Evolutionary conservation across 2,888 invertebrate genomes (phyloP), one percentile per base, ranked within the genome.

Genomic region (Tuberolachnus salignus): DNA sequence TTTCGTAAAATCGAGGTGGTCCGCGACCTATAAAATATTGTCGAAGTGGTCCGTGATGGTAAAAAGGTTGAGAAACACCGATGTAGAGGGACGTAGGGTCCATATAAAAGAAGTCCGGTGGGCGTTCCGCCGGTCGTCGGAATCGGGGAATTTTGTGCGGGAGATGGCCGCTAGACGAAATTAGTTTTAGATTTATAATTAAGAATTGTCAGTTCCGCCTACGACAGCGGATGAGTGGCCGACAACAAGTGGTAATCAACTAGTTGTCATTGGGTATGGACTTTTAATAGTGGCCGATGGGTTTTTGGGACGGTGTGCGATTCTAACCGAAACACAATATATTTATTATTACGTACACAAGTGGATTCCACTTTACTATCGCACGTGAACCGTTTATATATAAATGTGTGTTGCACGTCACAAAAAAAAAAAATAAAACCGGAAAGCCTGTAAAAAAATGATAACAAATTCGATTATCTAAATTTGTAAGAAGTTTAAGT

Each of bases 391-490:
- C 13, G 1, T 13, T n/a, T 26, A 34, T 59, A 26, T 59, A 59
- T 34, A 59, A 26, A 13, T 9, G 19, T 13, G 49, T 44, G 13
- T 44, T 19, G 9, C 21, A 13, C n/a, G 34, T 69, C n/a, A 13
- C n/a, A 69, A 19, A 34, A 53, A 11, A 19, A 26, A n/a, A 34
- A 53, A 51, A 19, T 3, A 51, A 51, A n/a, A 67, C n/a, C n/a
- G 23, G 51, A 69, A 53, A 19, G 9, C 19, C 19, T 69, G 51
- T 53, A 34, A 1, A 34, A 53, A 51, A 69, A n/a, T 53, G 53
- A 69, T 53, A 69, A 34, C 26, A 53, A 42, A 69, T 53, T 69
- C 19, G 67, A 69, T 67, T 67, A 67, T 53, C 19, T 53, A 9
- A 19, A 53, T n/a, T 53, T 34, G 23, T 34, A 26, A 13, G 14